A percentile compares a stretch with the other conserved stretches of the same genome.
Conservation (phyloP, 2,797 vertebrate genomes). For the Hafferia zeledoni region DNA sequence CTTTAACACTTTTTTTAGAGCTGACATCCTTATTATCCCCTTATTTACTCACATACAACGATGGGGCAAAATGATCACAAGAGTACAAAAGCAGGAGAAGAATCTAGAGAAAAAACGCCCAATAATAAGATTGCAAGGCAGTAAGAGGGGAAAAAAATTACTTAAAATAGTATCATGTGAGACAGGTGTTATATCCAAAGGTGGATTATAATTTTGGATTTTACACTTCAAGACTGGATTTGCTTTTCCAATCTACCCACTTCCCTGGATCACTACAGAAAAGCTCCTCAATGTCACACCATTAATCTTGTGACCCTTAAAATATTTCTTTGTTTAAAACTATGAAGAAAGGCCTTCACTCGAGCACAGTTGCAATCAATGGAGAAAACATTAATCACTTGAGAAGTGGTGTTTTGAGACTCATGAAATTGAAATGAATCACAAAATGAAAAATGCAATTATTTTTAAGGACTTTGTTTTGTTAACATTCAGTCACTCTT, state of each 20-base stretch:
- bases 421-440: conserved; percentile 71
- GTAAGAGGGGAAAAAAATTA: not conserved
- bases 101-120: not conserved
- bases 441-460: conserved; percentile 74
- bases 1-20: not conserved
- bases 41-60: not conserved
- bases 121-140: not conserved
- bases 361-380: conserved; percentile 70
- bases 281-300: not conserved
- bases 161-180: not conserved
- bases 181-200: not conserved
- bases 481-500: conserved; percentile 63
- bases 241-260: not conserved
- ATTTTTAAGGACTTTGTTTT: conserved; percentile 74
- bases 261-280: not conserved
- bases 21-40: not conserved
- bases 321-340: conserved; percentile 44
- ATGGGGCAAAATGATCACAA: not conserved
- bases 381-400: conserved; percentile 77
- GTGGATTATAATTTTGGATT: not conserved
- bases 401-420: conserved; percentile 72
- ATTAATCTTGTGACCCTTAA: conserved; percentile 16
- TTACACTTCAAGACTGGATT: not conserved
- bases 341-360: conserved; percentile 37
- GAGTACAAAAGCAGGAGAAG: not conserved